Evolutionary conservation across 2,113 vertebrate genomes (phyloP), one percentile per base, ranked within the genome.

Genomic region (Hippocampus guttulatus): DNA sequence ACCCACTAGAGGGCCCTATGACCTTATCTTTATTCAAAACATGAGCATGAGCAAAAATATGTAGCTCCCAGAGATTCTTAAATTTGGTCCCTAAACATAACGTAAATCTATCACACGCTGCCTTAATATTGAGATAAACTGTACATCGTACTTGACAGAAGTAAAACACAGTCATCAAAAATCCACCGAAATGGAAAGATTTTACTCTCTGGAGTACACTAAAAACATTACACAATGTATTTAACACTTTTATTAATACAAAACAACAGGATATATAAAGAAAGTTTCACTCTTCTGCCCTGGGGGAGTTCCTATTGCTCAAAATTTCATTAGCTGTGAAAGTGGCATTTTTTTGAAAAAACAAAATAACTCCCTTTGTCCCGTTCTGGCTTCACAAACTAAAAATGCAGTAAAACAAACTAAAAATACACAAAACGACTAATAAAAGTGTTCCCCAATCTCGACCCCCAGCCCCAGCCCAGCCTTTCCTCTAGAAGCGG

Each of bases 241-340:
- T 88, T 75, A 82, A 86, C 81, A 88, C 64, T 86, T 88, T 88
- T 79, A 88, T 88, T 85, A 64, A 88, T 90, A 90, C 80, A 89
- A 89, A 89, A 88, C 81, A 88, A 84, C 81, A 85, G 73, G 83
- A 85, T 83, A 84, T 87, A 84, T 85, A 86, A 82, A 87, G 81
- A 84, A 86, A 87, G 79, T n/a, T 38, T 78, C 85, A 87, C 76
- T 84, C 80, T 86, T 81, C 84, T 75, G 80, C 78, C 81, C 7
- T 70, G 74, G 81, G 43, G 80, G 81, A 89, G 79, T 83, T 84
- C 70, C 72, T 90, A 89, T 91, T 90, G 88, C 88, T 91, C 84
- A 80, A 86, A 86, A 85, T 81, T 85, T 78, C 83, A 81, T 84
- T 83, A 89, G 84, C 77, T 85, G 82, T 90, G 84, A 79, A 82